These are phyloP conservation scores for Drosophila pseudoananassae DNA, from an alignment of 1,140 invertebrate species.

Conservation along the genomic window DNA sequence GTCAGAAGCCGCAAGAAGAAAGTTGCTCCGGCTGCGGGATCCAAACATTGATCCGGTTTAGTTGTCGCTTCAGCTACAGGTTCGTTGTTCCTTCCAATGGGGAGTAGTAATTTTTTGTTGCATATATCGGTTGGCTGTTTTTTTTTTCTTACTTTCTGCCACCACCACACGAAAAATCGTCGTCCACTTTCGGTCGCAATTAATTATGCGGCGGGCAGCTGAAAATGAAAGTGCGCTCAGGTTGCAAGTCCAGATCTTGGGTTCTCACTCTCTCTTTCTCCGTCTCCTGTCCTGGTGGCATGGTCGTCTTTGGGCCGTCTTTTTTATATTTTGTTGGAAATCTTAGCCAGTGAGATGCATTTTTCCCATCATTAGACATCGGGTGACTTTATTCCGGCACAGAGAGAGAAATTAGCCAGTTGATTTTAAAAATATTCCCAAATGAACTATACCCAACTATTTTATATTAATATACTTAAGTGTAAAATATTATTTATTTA, in stretches of 20 bases:
- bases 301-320: constrained; percentile 5
- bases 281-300: constrained; percentile 10
- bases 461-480: no score
- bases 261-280: constrained; percentile 48
- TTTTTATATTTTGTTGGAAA: neutral
- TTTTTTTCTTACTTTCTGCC: constrained; percentile 67
- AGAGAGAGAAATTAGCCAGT: neutral
- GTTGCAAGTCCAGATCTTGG: constrained; percentile 39
- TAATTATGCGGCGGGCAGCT: constrained; percentile 74
- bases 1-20: constrained; percentile 78
- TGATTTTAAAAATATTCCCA: no score
- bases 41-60: constrained; percentile 72
- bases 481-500: no score
- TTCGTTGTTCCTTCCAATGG: constrained; percentile 68
- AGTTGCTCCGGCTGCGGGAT: constrained; percentile 50
- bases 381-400: constrained; percentile 4
- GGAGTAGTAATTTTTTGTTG: constrained; percentile 57
- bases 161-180: constrained; percentile 65
- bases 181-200: constrained; percentile 81
- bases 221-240: constrained; percentile 74
- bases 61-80: constrained; percentile 57
- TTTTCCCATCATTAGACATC: constrained; percentile 29
- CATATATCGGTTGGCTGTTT: neutral
- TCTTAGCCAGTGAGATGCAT: neutral
- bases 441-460: no score